These are phyloP conservation scores for Sinotaia quadrata DNA, from an alignment of 2,888 invertebrate species.

Conservation along the genomic window DNA sequence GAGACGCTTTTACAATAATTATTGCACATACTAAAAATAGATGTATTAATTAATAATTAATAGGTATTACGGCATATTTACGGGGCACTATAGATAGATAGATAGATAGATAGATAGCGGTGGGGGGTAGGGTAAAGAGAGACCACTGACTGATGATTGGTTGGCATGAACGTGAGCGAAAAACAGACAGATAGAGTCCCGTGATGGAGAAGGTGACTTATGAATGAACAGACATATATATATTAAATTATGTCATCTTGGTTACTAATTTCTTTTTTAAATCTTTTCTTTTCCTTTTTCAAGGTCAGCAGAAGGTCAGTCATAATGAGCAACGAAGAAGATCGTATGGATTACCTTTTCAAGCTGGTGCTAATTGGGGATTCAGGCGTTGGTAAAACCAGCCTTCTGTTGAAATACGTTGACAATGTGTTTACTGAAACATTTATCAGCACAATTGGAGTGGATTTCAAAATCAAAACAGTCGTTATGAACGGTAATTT, in stretches of 20 bases:
- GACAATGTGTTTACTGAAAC: constrained; percentile 26
- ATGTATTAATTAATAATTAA: too few relatives aligned
- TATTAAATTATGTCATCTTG: background rate
- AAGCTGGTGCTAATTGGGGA: constrained; percentile 30
- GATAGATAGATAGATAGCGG: too few relatives aligned
- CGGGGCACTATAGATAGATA: too few relatives aligned
- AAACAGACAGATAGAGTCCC: too few relatives aligned
- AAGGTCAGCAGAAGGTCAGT: background rate
- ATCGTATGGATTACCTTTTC: constrained; percentile 33
- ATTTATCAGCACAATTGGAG: constrained; percentile 31
- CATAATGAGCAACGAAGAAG: constrained; percentile 26
- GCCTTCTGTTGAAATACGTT: constrained; percentile 25
- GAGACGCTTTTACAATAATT: too few relatives aligned
- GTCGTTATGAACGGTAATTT: constrained; percentile 11
- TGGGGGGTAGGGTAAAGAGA: too few relatives aligned
- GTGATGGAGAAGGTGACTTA: too few relatives aligned
- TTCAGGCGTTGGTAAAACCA: constrained; percentile 32
- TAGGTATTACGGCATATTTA: too few relatives aligned
- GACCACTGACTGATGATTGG: too few relatives aligned
- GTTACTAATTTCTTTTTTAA: background rate
- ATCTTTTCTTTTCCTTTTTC: background rate
- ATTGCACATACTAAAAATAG: too few relatives aligned
- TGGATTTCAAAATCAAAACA: constrained; percentile 35
- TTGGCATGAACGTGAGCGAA: too few relatives aligned
- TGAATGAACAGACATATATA: constrained; percentile 8